phyloP scores from a whole-genome alignment of 2,113 vertebrate genomes.

The Sceloporus undulatus region DNA sequence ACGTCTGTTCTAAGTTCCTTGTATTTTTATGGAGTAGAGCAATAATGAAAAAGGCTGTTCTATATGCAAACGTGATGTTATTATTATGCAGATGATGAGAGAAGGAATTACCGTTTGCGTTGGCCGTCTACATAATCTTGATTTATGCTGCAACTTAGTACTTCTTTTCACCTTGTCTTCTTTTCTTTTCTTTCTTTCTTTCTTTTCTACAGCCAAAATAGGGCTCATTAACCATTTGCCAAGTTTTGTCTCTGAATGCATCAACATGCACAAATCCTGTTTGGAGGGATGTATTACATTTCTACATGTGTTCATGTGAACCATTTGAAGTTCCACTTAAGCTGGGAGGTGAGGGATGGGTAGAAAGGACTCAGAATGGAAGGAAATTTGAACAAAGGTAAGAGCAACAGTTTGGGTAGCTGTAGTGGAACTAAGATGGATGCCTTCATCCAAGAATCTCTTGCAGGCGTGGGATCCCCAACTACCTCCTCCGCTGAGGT shows the following conservation, averaged over 20 bases:
- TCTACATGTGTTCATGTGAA: background rate
- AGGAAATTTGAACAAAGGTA: background rate
- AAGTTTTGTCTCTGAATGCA: slow-evolving; percentile 56
- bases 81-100: slow-evolving; percentile 77
- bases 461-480: background rate
- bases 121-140: slow-evolving; percentile 67
- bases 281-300: slow-evolving; percentile 31
- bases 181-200: background rate
- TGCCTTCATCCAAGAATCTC: background rate
- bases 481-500: background rate
- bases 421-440: slow-evolving; percentile 15
- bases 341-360: accelerated
- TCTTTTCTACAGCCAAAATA: slow-evolving; percentile 60
- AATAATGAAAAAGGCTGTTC: slow-evolving; percentile 85
- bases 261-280: slow-evolving; percentile 37
- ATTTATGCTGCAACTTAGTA: slow-evolving; percentile 71
- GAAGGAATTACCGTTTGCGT: slow-evolving; percentile 66
- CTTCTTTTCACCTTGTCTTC: slow-evolving; percentile 44
- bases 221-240: slow-evolving; percentile 73
- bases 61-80: slow-evolving; percentile 84
- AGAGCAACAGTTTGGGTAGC: background rate
- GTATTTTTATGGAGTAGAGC: slow-evolving; percentile 83
- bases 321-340: slow-evolving; percentile 24
- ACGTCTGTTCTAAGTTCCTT: slow-evolving; percentile 83
- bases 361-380: background rate